Conservation (phyloP, 2,797 vertebrate genomes). For the Rhincodon typus region DNA sequence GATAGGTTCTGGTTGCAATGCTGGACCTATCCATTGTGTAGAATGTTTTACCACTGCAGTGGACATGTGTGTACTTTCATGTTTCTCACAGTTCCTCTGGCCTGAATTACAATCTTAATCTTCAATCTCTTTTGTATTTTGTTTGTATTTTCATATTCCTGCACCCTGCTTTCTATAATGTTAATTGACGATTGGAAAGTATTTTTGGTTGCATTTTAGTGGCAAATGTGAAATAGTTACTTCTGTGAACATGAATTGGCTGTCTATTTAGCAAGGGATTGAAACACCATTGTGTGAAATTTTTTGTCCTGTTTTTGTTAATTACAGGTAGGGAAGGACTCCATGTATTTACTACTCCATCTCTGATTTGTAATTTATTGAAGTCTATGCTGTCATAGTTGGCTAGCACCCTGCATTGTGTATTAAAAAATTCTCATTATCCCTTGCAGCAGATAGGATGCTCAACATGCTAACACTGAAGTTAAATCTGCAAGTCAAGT, state of each 20-base stretch:
- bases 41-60: conserved; percentile 45
- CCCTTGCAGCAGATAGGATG: background rate
- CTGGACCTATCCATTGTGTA: conserved; percentile 42
- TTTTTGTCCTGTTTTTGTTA: background rate
- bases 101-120: background rate
- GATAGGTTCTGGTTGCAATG: conserved; percentile 48
- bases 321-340: background rate
- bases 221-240: background rate
- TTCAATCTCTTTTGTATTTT: background rate
- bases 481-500: background rate
- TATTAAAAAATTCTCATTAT: background rate
- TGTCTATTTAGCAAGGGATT: background rate
- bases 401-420: background rate
- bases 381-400: background rate
- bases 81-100: conserved; percentile 41
- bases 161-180: background rate
- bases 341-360: background rate
- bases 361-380: background rate
- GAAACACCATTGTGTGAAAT: background rate
- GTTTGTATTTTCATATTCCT: background rate
- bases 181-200: background rate
- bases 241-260: background rate
- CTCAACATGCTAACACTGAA: background rate
- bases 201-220: background rate
- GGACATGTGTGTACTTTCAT: conserved; percentile 47